Evolutionary conservation across 2,797 vertebrate species (phyloP), one percentile per base, ranked within the genome.

Genomic region (Spheniscus humboldti): DNA sequence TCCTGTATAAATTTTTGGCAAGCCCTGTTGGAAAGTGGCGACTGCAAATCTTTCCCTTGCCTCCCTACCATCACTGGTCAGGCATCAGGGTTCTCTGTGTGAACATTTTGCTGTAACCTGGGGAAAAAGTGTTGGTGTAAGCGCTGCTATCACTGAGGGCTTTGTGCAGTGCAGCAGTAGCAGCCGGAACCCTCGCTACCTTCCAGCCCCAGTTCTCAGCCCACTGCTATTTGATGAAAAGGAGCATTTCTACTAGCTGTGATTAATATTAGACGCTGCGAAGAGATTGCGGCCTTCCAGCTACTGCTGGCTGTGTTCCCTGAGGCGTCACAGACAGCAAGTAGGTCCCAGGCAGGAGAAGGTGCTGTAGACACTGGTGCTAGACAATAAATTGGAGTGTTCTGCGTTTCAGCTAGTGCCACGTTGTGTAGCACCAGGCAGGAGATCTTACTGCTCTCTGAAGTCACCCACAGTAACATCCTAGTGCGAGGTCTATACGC

Each of bases 61-160:
- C 9, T 19, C 35, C 7, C 74, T 19, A 7, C n/a, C 9, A 0
- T 9, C 4, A 20, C 33, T 35, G 78, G 4, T 3, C 1, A 2
- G 33, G 19, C 28, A 2, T 9, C 0, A 1, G 5, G 55, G 48
- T 11, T 27, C 53, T 41, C 55, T 1, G 6, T 9, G 33, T 16
- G 57, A 23, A 11, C 22, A 2, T 4, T 47, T 39, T 33, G 30
- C 57, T 48, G 45, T 15, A 10, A 33, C 59, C 57, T n/a, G 24
- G 30, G 30, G 39, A 19, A n/a, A 22, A 30, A 24, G 19, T 12
- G 17, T 15, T 56, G 52, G 39, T 19, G 16, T 31, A 4, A 67
- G 50, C 19, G 3, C 62, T 10, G 50, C 27, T 37, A 1, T 31
- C 13, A 0, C 8, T 1, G 10, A 56, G 63, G 39, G 63, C 41